phyloP scores from a whole-genome alignment of 2,797 vertebrate genomes.

The Brachyalestes nurse region DNA sequence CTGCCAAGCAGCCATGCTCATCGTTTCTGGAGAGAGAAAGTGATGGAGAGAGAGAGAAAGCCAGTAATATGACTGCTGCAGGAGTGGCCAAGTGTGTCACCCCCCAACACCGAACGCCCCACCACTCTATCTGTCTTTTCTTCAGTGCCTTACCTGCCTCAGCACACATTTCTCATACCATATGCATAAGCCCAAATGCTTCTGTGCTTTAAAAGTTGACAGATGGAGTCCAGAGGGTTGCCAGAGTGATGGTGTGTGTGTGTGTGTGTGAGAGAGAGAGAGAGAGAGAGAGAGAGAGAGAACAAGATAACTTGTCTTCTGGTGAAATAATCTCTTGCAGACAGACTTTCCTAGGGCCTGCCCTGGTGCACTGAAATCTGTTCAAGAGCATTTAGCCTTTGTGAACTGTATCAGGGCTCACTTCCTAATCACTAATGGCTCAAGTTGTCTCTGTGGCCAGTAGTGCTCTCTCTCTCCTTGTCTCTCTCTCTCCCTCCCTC shows the following conservation, averaged over 20 bases:
- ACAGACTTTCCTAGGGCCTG: conserved; percentile 14
- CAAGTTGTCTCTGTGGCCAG: conserved; percentile 7
- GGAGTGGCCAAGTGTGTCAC: background rate
- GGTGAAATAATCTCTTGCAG: conserved; percentile 16
- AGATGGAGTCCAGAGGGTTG: conserved; percentile 28
- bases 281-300: conserved; percentile 4
- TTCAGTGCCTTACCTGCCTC: conserved; percentile 13
- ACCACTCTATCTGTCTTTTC: conserved; percentile 7
- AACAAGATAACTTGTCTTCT: background rate
- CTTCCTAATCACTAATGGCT: conserved; percentile 10
- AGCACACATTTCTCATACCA: conserved; percentile 13
- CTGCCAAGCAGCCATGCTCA: conserved; percentile 26
- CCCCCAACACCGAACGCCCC: background rate
- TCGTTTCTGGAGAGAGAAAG: conserved; percentile 6
- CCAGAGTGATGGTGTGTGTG: background rate
- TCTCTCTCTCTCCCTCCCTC: conserved; percentile 12
- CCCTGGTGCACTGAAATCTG: conserved; percentile 26
- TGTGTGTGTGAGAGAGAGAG: background rate
- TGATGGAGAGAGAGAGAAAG: background rate
- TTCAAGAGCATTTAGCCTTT: conserved; percentile 14
- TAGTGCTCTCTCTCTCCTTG: conserved; percentile 5
- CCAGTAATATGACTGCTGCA: conserved; percentile 1
- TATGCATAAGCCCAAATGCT: conserved; percentile 2
- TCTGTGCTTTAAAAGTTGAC: conserved; percentile 21
- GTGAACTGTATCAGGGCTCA: background rate